Evolutionary conservation across 2,797 vertebrate species (phyloP), one percentile per base, ranked within the genome.

Genomic region (Momotus momota): DNA sequence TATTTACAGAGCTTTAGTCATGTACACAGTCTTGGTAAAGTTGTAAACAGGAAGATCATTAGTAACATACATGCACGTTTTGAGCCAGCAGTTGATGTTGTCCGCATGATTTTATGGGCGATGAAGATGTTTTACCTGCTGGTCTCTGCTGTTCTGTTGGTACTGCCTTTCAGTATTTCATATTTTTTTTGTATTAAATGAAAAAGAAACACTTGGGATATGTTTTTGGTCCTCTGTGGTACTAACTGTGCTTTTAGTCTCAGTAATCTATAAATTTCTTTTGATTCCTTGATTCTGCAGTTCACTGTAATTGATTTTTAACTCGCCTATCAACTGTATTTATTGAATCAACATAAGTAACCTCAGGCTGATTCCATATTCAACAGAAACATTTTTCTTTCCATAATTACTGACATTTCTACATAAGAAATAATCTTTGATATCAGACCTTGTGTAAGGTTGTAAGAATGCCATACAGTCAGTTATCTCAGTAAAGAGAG

Each of bases 401-500:
- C n/a, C n/a, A 23, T 29, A 86, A 51, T 69, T 67, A 15, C 23
- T 70, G 43, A 38, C 29, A 21, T 92, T 94, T 91, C 35, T 54
- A 15, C 4, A 10, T 86, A 96, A 88, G 74, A 95, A 93, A 22
- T 40, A 79, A 49, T 60, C 31, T 58, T 88, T 7, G 16, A 25
- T 93, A 41, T 75, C 84, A 90, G 46, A 22, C 72, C 38, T 94
- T 60, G 40, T 84, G 11, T 94, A 93, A 95, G 61, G 46, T 52
- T 49, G 25, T 93, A 94, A 94, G 58, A 92, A 93, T 92, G 70
- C 48, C 85, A 7, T 49, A 73, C 94, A 91, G 74, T 57, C 12
- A 54, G 11, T 66, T 82, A 29, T 60, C n/a, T 29, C 45, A 40
- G 22, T 89, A 27, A 60, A 25, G 33, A 85, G 25, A 58, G 16